Evolutionary conservation across 2,113 vertebrate genomes (phyloP).

Genomic region (Okapia johnstoni): DNA sequence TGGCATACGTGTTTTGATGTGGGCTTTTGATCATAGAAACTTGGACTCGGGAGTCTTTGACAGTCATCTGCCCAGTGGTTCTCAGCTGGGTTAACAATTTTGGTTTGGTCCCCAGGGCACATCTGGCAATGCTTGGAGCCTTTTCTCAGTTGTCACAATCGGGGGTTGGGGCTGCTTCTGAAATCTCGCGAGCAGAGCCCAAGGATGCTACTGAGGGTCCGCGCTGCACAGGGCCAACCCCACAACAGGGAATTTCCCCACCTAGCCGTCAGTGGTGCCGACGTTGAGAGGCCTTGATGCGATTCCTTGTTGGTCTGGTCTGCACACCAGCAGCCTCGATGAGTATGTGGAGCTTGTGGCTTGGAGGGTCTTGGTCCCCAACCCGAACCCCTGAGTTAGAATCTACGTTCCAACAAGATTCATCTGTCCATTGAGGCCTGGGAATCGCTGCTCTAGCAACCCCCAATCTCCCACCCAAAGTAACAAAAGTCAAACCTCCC

Average conservation of each 20-base stretch:
- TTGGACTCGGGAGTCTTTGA: not conserved
- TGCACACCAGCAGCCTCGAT: not conserved
- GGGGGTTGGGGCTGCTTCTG: not conserved
- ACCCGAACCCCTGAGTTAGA: not conserved
- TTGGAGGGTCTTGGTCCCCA: not conserved
- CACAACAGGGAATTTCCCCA: too few relatives aligned
- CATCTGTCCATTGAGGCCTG: not conserved
- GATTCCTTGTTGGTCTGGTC: not conserved
- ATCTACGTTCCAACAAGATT: not conserved
- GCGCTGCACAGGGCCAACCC: rapidly evolving
- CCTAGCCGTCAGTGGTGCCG: rapidly evolving
- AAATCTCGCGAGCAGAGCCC: not conserved
- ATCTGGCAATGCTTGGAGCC: not conserved
- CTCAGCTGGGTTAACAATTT: not conserved
- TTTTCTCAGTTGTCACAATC: not conserved
- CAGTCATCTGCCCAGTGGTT: not conserved
- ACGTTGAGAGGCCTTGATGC: rapidly evolving
- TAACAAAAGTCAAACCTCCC: not conserved
- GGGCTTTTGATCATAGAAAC: not conserved
- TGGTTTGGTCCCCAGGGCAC: not conserved
- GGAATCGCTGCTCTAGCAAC: not conserved
- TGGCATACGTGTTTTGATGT: not conserved
- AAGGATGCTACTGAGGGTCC: not conserved
- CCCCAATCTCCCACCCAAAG: not conserved
- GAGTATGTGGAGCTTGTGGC: not conserved